Conservation (phyloP, 2,113 vertebrate genomes). For the Oncorhynchus clarkii region DNA sequence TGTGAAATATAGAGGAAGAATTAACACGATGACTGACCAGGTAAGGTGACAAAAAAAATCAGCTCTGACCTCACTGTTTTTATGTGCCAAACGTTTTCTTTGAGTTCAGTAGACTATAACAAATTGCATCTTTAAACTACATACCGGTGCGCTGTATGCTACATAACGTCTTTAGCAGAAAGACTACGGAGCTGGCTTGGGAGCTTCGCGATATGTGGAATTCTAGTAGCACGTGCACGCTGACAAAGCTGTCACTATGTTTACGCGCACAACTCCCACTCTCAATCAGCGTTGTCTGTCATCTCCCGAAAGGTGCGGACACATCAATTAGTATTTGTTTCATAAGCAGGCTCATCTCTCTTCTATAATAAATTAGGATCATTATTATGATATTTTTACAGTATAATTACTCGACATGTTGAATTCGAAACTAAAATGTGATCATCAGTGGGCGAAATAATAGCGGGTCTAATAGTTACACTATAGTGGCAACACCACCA, state of each 20-base stretch:
- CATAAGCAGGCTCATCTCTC: no score
- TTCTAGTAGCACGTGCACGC: neutral
- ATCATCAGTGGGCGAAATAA: no score
- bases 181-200: neutral
- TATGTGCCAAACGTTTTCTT: neutral
- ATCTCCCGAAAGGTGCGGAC: neutral
- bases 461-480: no score
- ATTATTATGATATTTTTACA: no score
- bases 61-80: neutral
- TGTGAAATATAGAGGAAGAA: slow-evolving; percentile 45
- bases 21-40: slow-evolving; percentile 73
- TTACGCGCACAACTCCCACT: slow-evolving; percentile 7
- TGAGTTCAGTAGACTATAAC: neutral
- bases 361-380: no score
- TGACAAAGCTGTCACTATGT: slow-evolving; percentile 3
- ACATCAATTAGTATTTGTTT: no score
- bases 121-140: neutral
- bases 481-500: no score
- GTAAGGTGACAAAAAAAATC: slow-evolving; percentile 49
- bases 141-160: neutral
- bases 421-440: no score
- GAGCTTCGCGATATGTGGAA: no score
- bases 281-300: no score
- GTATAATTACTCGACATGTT: no score
- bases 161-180: slow-evolving; percentile 16